A percentile compares a stretch with the other conserved stretches of the same genome.
These are phyloP conservation scores for Alca torda DNA, from an alignment of 2,797 vertebrate species.

Conservation along the genomic window DNA sequence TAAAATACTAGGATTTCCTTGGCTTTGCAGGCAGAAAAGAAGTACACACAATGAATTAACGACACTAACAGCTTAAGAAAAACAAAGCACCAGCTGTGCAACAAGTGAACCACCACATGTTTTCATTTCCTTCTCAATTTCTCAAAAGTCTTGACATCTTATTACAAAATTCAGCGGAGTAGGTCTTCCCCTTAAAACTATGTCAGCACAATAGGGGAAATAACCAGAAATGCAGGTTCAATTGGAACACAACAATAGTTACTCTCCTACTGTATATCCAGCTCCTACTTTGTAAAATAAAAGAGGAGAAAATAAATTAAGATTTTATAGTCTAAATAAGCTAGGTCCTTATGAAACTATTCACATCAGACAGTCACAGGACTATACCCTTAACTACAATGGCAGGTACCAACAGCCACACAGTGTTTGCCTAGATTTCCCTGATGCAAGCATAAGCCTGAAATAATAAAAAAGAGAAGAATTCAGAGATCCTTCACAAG, in stretches of 20 bases:
- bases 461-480: not conserved
- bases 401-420: not conserved
- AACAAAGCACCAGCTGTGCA: not conserved
- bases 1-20: not conserved
- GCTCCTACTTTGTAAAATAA: not conserved
- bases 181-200: slow-evolving; percentile 3
- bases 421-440: not conserved
- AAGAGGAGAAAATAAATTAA: not conserved
- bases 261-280: not conserved
- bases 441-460: not conserved
- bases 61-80: not conserved
- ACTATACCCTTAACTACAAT: not conserved
- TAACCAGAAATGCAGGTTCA: not conserved
- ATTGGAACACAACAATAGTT: not conserved
- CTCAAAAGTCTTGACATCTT: slow-evolving; percentile 4
- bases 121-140: slow-evolving; percentile 23
- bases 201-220: not conserved
- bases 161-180: slow-evolving; percentile 8
- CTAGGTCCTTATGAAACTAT: not conserved
- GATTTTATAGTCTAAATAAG: not conserved
- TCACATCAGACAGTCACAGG: not conserved
- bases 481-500: not conserved
- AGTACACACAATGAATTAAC: not conserved
- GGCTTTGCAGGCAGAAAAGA: not conserved
- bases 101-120: not conserved